Conservation (phyloP, 2,797 vertebrate species). For the Mormyrops boulengeri region DNA sequence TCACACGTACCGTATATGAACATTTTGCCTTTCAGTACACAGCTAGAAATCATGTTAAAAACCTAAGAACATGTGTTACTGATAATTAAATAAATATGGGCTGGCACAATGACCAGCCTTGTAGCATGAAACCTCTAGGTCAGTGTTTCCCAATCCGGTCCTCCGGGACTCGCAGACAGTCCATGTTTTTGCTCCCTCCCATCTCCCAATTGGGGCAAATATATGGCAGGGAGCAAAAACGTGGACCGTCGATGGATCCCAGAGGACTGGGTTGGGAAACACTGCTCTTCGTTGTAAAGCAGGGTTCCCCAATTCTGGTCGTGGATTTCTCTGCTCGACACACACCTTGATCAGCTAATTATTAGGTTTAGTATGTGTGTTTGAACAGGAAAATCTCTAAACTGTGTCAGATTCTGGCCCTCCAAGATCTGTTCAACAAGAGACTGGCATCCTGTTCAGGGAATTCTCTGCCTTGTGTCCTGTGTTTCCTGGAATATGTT, state of each 20-base stretch:
- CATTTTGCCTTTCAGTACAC: neutral
- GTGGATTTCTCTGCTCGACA: neutral
- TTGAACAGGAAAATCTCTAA: neutral
- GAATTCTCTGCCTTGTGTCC: neutral
- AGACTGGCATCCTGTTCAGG: neutral
- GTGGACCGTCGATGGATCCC: too few relatives aligned
- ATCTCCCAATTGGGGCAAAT: too few relatives aligned
- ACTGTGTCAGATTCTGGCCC: neutral
- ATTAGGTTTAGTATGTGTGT: neutral
- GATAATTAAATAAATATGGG: neutral
- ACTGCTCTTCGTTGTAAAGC: neutral
- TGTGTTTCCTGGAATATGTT: neutral
- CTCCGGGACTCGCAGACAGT: too few relatives aligned
- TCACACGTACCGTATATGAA: neutral
- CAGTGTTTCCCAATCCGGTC: too few relatives aligned
- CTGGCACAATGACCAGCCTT: neutral
- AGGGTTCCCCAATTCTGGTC: neutral
- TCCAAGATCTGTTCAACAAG: neutral
- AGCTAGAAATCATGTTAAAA: neutral
- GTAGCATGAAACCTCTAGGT: neutral
- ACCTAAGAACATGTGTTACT: neutral
- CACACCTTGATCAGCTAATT: neutral
- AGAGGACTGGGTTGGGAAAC: too few relatives aligned
- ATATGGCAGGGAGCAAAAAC: too few relatives aligned
- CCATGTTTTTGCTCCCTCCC: too few relatives aligned